Base-by-base conservation (phyloP, 2,888 invertebrate genomes). In the Dioctria rufipes region DNA sequence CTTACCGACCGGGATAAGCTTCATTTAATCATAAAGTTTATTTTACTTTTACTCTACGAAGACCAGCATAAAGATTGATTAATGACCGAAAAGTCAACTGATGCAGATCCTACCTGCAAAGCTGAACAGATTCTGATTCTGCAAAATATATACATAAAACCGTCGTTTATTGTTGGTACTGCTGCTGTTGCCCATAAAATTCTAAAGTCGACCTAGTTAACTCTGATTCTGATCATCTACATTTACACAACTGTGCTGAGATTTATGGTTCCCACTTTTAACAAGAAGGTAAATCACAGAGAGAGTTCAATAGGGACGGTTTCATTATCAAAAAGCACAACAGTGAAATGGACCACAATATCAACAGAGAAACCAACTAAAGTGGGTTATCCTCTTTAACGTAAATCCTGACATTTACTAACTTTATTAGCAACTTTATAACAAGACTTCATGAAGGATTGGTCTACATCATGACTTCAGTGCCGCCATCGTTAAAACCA, bases 11-110 rank as follows among this genome's bases (percentile, higher is more conserved):
- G 11, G 51, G 69, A 69, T 69, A 49, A 69, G 37, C 40, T 51
- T 51, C 49, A 51, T 69, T 69, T 69, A 69, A 69, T 69, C 69
- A 25, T 69, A 51, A 39, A 69, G 69, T 51, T 51, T 51, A 51
- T 54, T 11, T 37, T 51, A 69, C 69, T 51, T 69, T 49, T 69
- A 51, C 37, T 69, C 37, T 13, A 11, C 40, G 51, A 39, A 37
- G 49, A 69, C 49, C 37, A 51, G 51, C 51, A 69, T 69, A 69
- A 51, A 37, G 51, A 51, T 4, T 51, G 69, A 69, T 69, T 69
- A 69, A 69, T 69, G 69, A 43, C n/a, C 37, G 11, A 25, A 1
- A 43, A 69, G 46, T 69, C 51, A 69, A 69, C 25, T 51, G 40
- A 3, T 51, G 40, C 5, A 40, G 3, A 25, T 25, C 25, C 25